Evolutionary conservation across 2,113 vertebrate genomes (phyloP), one percentile per base, ranked within the genome.

Genomic region (Cettia cetti): DNA sequence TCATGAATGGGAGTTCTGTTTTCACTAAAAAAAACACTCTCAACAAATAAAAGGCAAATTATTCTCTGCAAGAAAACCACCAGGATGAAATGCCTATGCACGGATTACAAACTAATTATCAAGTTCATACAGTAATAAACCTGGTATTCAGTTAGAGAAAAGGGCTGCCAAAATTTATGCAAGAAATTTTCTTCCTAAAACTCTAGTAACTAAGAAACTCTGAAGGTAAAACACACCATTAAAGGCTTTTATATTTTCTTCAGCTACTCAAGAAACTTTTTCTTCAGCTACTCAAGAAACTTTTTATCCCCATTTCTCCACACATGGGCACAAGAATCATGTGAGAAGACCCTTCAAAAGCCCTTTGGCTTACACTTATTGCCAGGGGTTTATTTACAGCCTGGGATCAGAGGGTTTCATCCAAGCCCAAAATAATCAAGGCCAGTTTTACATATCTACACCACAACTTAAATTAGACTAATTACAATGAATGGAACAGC

Each of bases 11-110:
- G 63, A 96, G 92, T 96, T 96, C 97, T 98, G 97, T 98, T 96
- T 94, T 93, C 79, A 26, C 78, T 53, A 85, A 97, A 95, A 42
- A 42, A 83, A 26, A 26, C 82, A 97, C 79, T 84, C 90, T 81
- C 92, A 94, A 97, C 94, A 97, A 98, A 97, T 96, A 97, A 96
- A 97, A 97, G 96, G 90, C 95, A 98, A 98, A 97, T 98, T 97
- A 98, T 97, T 96, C 92, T 89, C 95, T 80, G 90, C 65, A 30
- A 97, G 96, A 97, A 98, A 97, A 93, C 87, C 11, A 11, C 40
- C 83, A 89, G 96, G 92, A 97, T 92, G 93, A 98, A 97, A 88
- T 65, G 85, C 92, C 89, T 95, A 96, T 93, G 92, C 96, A 96
- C 5, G 7, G 96, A 97, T 96, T 96, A 97, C 95, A 89, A 92